A percentile compares a stretch with the other conserved stretches of the same genome.
phyloP scores from a whole-genome alignment of 2,113 vertebrate genomes.

The Psittacara wagleri region DNA sequence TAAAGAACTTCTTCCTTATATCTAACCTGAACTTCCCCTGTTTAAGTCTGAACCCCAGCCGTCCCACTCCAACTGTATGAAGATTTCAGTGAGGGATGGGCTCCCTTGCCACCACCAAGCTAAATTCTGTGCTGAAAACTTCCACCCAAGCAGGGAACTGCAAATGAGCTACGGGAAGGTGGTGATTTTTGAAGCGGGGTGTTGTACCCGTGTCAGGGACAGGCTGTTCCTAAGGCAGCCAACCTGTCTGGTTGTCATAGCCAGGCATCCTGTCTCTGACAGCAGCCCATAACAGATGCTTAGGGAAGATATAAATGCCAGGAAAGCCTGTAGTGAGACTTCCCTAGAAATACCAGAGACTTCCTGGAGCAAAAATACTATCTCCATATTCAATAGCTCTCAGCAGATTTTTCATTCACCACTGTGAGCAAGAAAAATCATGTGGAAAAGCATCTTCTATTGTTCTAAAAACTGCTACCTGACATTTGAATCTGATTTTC shows the following conservation, averaged over 20 bases:
- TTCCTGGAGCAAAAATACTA: conserved; percentile 20
- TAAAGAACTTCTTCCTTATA: neutral
- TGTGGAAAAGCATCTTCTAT: neutral
- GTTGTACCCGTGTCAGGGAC: neutral
- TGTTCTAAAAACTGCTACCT: neutral
- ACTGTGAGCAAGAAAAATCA: neutral
- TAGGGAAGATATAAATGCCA: conserved; percentile 4
- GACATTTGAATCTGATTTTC: neutral
- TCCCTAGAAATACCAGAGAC: conserved; percentile 31
- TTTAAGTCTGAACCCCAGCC: neutral
- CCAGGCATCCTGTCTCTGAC: conserved; percentile 9
- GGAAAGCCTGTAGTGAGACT: conserved; percentile 35
- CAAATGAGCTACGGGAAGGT: neutral
- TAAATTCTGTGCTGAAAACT: neutral
- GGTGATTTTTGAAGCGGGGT: neutral
- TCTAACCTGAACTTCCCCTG: neutral
- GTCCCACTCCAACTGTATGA: neutral
- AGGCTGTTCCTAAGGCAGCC: neutral
- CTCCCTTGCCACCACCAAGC: neutral
- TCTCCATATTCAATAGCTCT: neutral
- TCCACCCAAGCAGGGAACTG: neutral
- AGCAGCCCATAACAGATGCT: neutral
- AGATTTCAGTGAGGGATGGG: neutral
- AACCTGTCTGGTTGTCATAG: neutral
- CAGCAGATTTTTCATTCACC: neutral